phyloP scores from a whole-genome alignment of 2,888 invertebrate species.

The Chaetoderma sp. region DNA sequence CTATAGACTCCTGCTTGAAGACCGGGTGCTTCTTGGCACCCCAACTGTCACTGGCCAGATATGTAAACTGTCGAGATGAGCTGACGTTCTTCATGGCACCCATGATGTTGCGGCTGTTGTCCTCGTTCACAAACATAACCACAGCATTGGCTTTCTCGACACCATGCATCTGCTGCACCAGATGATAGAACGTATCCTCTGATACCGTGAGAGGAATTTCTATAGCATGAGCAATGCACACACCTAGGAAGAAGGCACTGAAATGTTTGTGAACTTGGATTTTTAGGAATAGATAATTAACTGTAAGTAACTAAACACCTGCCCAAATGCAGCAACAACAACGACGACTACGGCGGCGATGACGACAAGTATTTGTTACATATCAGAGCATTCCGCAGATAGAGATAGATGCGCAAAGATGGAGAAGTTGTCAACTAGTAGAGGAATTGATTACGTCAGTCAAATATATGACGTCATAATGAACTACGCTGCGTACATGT shows the following conservation, averaged over 20 bases:
- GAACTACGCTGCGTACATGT: no score
- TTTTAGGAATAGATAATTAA: not conserved
- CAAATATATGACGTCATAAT: no score
- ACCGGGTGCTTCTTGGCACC: constrained; percentile 67
- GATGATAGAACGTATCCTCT: constrained; percentile 74
- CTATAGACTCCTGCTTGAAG: constrained; percentile 59
- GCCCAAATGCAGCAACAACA: not conserved
- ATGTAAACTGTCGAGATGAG: constrained; percentile 52
- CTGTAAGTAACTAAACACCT: not conserved
- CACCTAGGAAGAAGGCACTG: constrained; percentile 57
- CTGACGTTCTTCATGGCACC: constrained; percentile 49
- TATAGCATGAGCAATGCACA: constrained; percentile 75
- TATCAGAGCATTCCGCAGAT: not conserved
- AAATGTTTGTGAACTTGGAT: not conserved
- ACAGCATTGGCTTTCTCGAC: constrained; percentile 77
- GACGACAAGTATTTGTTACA: not conserved
- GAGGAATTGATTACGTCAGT: no score
- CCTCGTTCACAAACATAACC: constrained; percentile 81
- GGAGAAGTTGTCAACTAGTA: no score
- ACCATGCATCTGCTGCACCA: constrained; percentile 74
- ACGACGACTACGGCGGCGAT: not conserved
- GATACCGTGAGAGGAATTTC: constrained; percentile 75
- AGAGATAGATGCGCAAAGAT: no score
- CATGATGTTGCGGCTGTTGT: constrained; percentile 73
- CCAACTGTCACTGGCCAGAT: constrained; percentile 68